These are phyloP conservation scores for Nesidiocoris tenuis DNA, from an alignment of 2,888 invertebrate genomes.

Conservation along the genomic window DNA sequence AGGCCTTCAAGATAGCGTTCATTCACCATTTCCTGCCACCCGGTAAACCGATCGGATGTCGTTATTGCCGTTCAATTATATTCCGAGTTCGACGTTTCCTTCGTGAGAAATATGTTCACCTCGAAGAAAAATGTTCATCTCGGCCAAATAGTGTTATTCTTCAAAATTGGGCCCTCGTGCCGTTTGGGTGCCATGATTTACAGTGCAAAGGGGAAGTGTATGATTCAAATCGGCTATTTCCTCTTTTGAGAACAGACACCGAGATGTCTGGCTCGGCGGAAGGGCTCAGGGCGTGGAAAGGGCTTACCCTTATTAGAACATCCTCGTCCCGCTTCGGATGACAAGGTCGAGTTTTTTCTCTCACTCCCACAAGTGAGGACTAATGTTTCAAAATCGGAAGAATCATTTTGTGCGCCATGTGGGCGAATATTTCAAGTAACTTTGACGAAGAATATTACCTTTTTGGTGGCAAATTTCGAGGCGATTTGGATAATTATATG, in stretches of 20 bases:
- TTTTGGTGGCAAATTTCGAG: no score
- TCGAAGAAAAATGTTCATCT: background rate
- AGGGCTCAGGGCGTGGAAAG: background rate
- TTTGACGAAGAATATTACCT: no score
- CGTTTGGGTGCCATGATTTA: background rate
- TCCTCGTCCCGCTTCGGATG: background rate
- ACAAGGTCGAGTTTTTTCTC: no score
- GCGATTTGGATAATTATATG: no score
- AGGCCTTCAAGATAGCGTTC: background rate
- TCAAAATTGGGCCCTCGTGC: background rate
- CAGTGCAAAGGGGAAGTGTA: conserved; percentile 10
- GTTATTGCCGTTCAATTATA: background rate
- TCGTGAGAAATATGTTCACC: background rate
- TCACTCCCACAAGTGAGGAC: no score
- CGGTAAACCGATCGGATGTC: background rate
- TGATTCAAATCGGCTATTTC: conserved; percentile 30
- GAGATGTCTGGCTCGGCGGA: background rate
- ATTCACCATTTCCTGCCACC: background rate
- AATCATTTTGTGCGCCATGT: no score
- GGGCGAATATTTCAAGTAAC: no score
- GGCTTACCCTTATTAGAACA: background rate
- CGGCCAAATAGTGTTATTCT: background rate
- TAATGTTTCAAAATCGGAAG: no score
- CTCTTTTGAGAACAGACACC: background rate
- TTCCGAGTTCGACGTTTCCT: background rate